A percentile compares a stretch with the other conserved stretches of the same genome.
These are phyloP conservation scores for Drosophila oshimai DNA, from an alignment of 1,140 invertebrate species.

Conservation along the genomic window DNA sequence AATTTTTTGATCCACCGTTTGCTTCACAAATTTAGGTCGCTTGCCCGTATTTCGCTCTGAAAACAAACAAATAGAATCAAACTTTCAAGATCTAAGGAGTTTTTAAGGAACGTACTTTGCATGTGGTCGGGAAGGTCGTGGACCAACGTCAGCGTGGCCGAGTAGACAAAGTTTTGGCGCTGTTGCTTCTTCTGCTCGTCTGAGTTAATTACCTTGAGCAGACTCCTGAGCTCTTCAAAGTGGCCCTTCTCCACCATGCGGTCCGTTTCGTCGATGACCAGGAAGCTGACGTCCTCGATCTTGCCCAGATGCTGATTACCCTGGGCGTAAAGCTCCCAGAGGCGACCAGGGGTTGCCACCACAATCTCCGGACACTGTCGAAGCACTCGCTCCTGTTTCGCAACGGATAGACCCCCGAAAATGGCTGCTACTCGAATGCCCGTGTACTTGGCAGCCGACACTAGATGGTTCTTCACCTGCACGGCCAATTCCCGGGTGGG, in stretches of 20 bases:
- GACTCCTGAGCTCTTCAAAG: constrained; percentile 94
- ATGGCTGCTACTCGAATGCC: constrained; percentile 87
- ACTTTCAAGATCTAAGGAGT: neutral
- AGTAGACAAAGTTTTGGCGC: constrained; percentile 98
- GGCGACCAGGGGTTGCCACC: constrained; percentile 96
- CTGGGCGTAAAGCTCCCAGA: constrained; percentile 95
- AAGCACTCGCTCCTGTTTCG: constrained; percentile 96
- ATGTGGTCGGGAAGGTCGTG: constrained; percentile 92
- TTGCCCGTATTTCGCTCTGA: constrained; percentile 79
- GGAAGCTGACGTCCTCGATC: constrained; percentile 88
- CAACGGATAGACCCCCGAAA: constrained; percentile 94
- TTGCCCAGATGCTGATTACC: constrained; percentile 90
- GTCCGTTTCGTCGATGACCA: constrained; percentile 99
- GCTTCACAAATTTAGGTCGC: constrained; percentile 86
- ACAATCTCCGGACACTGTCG: constrained; percentile 94
- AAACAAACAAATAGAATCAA: neutral
- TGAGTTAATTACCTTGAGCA: constrained; percentile 92
- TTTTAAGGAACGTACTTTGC: constrained; percentile 83
- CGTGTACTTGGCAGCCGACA: constrained; percentile 91
- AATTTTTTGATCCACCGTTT: constrained; percentile 88
- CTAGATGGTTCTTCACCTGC: constrained; percentile 95
- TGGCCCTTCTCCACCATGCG: constrained; percentile 98
- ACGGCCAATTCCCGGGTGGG: constrained; percentile 98
- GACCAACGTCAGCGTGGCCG: constrained; percentile 96
- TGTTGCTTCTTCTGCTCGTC: constrained; percentile 85